These are phyloP conservation scores for Tragelaphus imberbis DNA, from an alignment of 2,113 vertebrate species.

Conservation along the genomic window DNA sequence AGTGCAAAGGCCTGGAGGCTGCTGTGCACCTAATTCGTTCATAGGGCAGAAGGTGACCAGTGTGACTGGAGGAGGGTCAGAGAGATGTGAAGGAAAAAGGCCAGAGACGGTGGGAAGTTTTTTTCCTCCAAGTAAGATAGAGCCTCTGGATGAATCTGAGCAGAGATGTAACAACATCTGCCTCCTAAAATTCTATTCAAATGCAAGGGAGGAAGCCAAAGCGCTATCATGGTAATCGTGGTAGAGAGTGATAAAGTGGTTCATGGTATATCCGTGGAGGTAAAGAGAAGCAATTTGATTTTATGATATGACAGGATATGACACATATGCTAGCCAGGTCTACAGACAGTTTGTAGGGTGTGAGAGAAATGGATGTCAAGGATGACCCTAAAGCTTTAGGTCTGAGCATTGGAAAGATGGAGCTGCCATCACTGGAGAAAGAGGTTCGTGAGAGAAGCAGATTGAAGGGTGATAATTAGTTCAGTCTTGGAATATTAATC, in stretches of 20 bases:
- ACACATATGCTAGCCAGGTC: not conserved
- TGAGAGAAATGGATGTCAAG: not conserved
- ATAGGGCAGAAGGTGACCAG: not conserved
- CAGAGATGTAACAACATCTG: not conserved
- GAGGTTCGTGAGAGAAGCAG: not conserved
- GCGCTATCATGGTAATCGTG: not conserved
- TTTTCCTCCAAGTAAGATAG: not conserved
- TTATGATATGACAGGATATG: not conserved
- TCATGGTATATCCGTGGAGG: not conserved
- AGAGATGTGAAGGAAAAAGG: not conserved
- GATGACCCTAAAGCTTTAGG: not conserved
- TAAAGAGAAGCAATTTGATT: not conserved
- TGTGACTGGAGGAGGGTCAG: not conserved
- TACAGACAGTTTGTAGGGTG: not conserved
- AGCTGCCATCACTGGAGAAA: not conserved
- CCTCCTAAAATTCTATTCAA: not conserved
- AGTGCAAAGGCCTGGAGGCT: not conserved
- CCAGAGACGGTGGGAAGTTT: not conserved
- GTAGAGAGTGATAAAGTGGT: not conserved
- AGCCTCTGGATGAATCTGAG: not conserved
- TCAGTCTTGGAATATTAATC: not conserved
- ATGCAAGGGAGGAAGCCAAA: not conserved
- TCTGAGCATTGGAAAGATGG: not conserved
- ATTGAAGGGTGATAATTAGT: not conserved
- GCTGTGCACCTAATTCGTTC: not conserved